Base-by-base conservation (phyloP, 2,888 invertebrate species). In the Oscheius sp. region DNA sequence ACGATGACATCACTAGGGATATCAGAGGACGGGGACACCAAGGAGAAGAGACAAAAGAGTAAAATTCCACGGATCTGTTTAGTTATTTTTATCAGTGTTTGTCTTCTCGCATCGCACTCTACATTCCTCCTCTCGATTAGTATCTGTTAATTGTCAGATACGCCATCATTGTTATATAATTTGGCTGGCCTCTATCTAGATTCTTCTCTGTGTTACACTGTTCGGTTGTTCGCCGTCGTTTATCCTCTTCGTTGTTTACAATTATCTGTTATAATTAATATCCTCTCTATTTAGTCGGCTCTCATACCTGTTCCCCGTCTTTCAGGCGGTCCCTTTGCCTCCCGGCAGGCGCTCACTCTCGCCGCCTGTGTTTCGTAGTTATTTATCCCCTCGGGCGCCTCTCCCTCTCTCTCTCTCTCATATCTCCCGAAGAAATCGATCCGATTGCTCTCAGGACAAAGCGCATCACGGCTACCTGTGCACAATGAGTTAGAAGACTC, bases 311-410 rank as follows among this genome's bases (percentile, higher is more conserved):
- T 54, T 24, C 20, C 54, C 17, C 3, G 41, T 57, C 38, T 17
- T 32, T 54, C 54, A 54, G 54, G 54, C 32, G 54, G 54, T 54
- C 59, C 41, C 30, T 28, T 36, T 36, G 33, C 22, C 56, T 22
- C 41, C 44, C 41, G 32, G 14, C 33, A 54, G 54, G 59, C 59
- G 51, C 36, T 57, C 36, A 28, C 54, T 59, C 41, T 47, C 47
- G 32, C 47, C 50, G 32, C 50, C 47, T 47, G 22, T 63, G 33
- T 47, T 32, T 47, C 63, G 32, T 28, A 26, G 59, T 59, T 59
- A 59, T 59, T 59, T 59, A 59, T 59, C 59, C 59, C 59, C 54
- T 54, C 59, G 41, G 59, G 59, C 26, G 59, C 59, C 59, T 63
- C 63, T 49, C 59, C 28, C 59, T 57, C 36, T 36, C 44, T 59